Percentiles rank a stretch among this genome's conserved stretches.
These are phyloP conservation scores for Eurytoma californica DNA, from an alignment of 2,888 invertebrate species.

Conservation along the genomic window DNA sequence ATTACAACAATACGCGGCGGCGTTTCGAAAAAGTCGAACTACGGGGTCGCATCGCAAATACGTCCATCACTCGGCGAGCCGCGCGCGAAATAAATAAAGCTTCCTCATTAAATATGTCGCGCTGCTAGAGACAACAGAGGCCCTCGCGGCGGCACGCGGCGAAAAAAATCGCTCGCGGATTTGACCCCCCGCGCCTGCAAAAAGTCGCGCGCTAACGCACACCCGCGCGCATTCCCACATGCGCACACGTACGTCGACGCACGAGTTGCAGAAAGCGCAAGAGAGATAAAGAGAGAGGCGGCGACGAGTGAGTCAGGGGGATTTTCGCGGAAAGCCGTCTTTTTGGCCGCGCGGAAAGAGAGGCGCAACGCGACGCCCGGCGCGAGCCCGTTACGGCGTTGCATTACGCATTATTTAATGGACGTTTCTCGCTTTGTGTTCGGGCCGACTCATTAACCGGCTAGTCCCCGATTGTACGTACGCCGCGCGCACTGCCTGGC, in stretches of 20 bases:
- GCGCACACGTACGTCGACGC: background rate
- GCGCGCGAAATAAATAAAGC: slow-evolving; percentile 8
- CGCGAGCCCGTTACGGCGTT: slow-evolving; percentile 59
- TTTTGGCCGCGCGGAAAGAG: slow-evolving; percentile 6
- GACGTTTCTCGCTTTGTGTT: slow-evolving; percentile 73
- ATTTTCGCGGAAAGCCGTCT: slow-evolving; percentile 48
- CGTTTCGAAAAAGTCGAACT: slow-evolving; percentile 29
- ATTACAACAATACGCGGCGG: slow-evolving; percentile 3
- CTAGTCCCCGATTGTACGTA: slow-evolving; percentile 69
- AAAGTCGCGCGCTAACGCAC: too few relatives aligned
- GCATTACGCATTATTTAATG: slow-evolving; percentile 73
- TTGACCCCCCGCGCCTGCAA: slow-evolving; percentile 6
- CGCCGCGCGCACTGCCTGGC: slow-evolving; percentile 59
- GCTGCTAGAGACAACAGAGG: slow-evolving; percentile 28
- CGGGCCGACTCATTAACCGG: slow-evolving; percentile 71
- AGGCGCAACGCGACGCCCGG: slow-evolving; percentile 22
- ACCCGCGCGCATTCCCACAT: too few relatives aligned
- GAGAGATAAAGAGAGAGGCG: background rate
- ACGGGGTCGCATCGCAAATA: background rate
- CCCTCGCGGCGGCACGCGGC: background rate
- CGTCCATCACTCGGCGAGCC: too few relatives aligned
- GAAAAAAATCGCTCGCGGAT: slow-evolving; percentile 31
- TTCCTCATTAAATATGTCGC: slow-evolving; percentile 44
- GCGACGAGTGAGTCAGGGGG: background rate
- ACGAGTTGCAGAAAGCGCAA: background rate